Conservation (phyloP, 2,797 vertebrate genomes). For the Phoebastria nigripes region DNA sequence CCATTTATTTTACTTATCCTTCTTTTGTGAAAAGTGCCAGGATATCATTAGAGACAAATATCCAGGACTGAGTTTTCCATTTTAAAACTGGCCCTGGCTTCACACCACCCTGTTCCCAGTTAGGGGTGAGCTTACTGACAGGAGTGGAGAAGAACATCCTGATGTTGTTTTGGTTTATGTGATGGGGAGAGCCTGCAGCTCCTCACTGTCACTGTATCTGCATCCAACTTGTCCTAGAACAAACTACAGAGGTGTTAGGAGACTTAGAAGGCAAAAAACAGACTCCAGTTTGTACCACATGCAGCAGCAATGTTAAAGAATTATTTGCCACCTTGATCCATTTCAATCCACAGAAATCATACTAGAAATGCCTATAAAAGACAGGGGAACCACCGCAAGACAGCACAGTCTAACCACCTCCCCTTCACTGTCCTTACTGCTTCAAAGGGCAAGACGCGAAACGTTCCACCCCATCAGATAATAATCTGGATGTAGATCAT, state of each 20-base stretch:
- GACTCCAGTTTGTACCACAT: neutral
- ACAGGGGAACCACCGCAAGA: neutral
- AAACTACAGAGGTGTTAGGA: neutral
- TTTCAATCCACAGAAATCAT: neutral
- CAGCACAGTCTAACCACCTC: neutral
- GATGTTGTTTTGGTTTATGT: neutral
- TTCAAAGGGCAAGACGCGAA: neutral
- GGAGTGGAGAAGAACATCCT: neutral
- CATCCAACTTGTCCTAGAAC: neutral
- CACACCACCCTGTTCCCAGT: neutral
- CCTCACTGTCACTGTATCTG: neutral
- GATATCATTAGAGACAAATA: neutral
- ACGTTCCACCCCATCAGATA: neutral
- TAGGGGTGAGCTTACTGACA: neutral
- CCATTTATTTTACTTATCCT: neutral
- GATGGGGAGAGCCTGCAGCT: neutral
- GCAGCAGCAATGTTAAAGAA: neutral
- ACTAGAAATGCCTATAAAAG: neutral
- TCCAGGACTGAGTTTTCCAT: neutral
- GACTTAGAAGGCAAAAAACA: neutral
- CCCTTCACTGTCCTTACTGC: neutral
- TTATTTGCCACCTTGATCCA: neutral
- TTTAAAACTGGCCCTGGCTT: neutral
- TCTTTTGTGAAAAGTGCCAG: neutral
- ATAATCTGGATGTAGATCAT: neutral